Base-by-base conservation (phyloP, 92 coral and sea anemone genomes). In the Epizoanthus rinbou region DNA sequence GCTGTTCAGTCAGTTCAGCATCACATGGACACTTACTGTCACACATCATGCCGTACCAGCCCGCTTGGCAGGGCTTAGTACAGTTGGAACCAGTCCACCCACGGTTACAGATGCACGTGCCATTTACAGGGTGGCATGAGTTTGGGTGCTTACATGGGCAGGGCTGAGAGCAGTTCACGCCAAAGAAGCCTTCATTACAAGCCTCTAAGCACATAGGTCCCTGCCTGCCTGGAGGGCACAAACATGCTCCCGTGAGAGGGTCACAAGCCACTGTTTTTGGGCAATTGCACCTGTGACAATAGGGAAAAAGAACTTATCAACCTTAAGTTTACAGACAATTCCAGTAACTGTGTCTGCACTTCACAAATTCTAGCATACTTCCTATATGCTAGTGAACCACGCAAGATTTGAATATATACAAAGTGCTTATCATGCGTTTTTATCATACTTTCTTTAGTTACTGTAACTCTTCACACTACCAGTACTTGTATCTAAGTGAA, bases 81-180 rank as follows among this genome's bases (percentile, higher is more conserved):
- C 99, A 97, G 79, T 78, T 76, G 28, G 65, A 65, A 6, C 98
- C 98, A 73, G 87, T 86, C 97, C 94, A 97, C 5, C 99, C 99
- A 1, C 98, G 95, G 17, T 75, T 39, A 86, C 99, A 97, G 0
- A 85, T 75, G 83, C 99, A 97, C 64, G 91, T 67, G 81, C 99
- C 99, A 54, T 57, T 23, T 58, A 92, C 91, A 76, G 91, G 98
- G 85, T 92, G 80, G 83, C 99, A 97, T 8, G 89, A 76, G 23
- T 91, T 94, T 54, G 80, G 80, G 82, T 86, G 89, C 47, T 57
- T 76, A 76, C 99, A 97, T 25, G 79, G 25, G 83, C 99, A 97
- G 45, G 59, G 64, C 72, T 85, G 84, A 19, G 91, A 59, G 79
- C 99, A 97, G 76, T 84, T 78, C 67, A 69, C 58, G 70, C 99